Evolutionary conservation across 2,797 vertebrate species (phyloP), one percentile per base, ranked within the genome.

Genomic region (Xiphorhynchus erythropygius): DNA sequence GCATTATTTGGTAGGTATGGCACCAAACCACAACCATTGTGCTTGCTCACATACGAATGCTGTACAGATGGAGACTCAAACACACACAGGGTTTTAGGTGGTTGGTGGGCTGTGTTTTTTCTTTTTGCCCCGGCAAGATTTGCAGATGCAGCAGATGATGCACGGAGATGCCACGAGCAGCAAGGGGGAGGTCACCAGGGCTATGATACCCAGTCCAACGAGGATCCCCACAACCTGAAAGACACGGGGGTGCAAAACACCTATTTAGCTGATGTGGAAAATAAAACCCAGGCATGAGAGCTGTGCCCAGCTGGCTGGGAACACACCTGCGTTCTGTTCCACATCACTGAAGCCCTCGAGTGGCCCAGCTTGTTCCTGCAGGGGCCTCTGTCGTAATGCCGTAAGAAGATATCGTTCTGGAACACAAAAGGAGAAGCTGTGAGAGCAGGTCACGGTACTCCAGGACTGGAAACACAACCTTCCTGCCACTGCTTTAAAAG

Each of bases 311-410:
- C 70, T 74, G 47, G 18, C 33, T 35, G 27, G 74, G 77, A 83
- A 88, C 87, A 35, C 97, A 99, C 99, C 99, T 99, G 99, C 2
- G 99, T 99, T 97, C 99, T 98, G 98, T 99, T 99, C 99, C 99
- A 99, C 98, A 99, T 99, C 53, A 99, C 99, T 0, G 99, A 99
- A 14, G 99, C 99, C 94, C 99, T 98, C 3, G 99, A 99, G 97
- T 99, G 99, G 94, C 99, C 99, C 70, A 99, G 98, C 97, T 99
- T 99, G 98, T 99, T 99, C 86, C 99, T 98, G 97, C 99, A 99
- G 1, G 99, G 99, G 4, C 99, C 99, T 97, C 99, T 99, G 97
- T 99, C 99, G 7, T 99, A 99, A 97, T 99, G 99, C 89, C 99
- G 98, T 97, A 99, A 97, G 98, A 99, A 99, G 97, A 99, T 99